A percentile compares a stretch with the other conserved stretches of the same genome.
These are phyloP conservation scores for Myotis findleyi DNA, from an alignment of 2,797 vertebrate genomes.

Conservation along the genomic window DNA sequence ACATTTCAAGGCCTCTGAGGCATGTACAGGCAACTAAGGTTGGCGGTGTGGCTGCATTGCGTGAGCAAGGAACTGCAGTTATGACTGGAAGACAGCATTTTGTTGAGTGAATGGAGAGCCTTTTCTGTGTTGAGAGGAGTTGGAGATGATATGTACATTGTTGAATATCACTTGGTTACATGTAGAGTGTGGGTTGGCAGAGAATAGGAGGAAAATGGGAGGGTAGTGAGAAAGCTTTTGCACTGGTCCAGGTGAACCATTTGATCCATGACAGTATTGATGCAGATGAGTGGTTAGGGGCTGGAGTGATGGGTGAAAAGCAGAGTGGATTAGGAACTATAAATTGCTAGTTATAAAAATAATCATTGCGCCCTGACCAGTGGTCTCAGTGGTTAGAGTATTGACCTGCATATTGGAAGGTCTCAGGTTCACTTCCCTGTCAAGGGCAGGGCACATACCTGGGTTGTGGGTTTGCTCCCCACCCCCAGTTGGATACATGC, in stretches of 20 bases:
- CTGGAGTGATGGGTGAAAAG: neutral
- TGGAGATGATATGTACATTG: neutral
- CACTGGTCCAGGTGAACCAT: neutral
- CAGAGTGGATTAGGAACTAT: neutral
- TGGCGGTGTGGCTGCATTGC: accelerated
- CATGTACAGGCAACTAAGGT: accelerated
- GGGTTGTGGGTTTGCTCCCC: no score
- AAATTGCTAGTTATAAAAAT: neutral
- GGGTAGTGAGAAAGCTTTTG: neutral
- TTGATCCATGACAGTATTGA: neutral
- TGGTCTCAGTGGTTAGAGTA: no score
- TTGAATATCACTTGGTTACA: neutral
- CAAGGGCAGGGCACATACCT: no score
- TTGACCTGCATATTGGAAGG: no score
- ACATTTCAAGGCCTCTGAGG: neutral
- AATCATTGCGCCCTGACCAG: neutral
- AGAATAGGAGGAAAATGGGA: neutral
- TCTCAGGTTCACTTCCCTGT: no score
- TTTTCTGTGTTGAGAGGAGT: neutral
- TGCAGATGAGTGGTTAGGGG: neutral
- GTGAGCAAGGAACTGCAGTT: neutral
- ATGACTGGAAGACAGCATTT: neutral
- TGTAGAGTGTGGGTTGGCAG: neutral
- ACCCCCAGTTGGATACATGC: no score
- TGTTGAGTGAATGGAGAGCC: neutral